Percentiles rank a stretch among this genome's conserved stretches.
Conservation (phyloP, 64 coral and sea anemone species). For the Montipora cactus region DNA sequence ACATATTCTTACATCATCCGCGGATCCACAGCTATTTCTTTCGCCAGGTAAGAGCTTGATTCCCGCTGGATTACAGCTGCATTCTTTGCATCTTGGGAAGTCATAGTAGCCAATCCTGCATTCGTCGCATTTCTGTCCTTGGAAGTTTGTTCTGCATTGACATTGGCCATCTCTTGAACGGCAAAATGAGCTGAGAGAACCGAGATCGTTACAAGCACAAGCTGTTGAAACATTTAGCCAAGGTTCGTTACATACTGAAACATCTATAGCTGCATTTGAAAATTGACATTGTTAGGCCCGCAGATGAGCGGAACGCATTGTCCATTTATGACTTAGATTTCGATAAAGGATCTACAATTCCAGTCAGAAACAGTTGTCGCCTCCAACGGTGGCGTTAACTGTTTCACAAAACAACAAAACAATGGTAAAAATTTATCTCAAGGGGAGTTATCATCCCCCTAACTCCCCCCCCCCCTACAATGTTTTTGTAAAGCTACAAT, state of each 20-base stretch:
- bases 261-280: too few species aligned
- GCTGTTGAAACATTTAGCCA: conserved; percentile 24
- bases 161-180: conserved; percentile 85
- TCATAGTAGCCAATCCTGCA: conserved; percentile 92
- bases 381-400: too few species aligned
- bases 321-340: background rate
- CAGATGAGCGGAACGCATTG: too few species aligned
- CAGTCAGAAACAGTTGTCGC: too few species aligned
- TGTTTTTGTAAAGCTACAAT: too few species aligned
- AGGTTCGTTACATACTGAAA: too few species aligned
- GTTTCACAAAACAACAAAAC: too few species aligned
- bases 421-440: too few species aligned
- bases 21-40: conserved; percentile 66
- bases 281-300: too few species aligned
- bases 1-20: conserved; percentile 45
- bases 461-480: too few species aligned
- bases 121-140: conserved; percentile 81
- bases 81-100: conserved; percentile 86
- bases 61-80: conserved; percentile 89
- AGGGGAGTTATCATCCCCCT: too few species aligned
- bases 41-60: conserved; percentile 69
- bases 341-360: too few species aligned
- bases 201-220: conserved; percentile 79
- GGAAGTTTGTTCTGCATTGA: conserved; percentile 84
- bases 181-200: conserved; percentile 91